phyloP scores from a whole-genome alignment of 2,888 invertebrate genomes.

The Pherbina coryleti region DNA sequence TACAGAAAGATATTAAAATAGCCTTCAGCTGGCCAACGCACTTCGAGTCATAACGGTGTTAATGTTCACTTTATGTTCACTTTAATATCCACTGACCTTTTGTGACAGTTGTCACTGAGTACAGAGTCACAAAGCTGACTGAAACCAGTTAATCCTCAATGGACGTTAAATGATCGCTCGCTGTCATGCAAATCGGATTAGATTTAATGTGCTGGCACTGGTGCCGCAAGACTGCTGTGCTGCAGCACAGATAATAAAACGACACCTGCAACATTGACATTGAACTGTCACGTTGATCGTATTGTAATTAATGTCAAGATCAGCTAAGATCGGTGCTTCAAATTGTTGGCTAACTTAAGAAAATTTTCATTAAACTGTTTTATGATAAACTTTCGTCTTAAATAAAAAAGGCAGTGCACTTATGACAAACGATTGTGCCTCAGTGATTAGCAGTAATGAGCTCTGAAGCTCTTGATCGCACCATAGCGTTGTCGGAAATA shows the following conservation, averaged over 20 bases:
- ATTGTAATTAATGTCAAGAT: conserved; percentile 10
- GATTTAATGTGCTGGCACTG: neutral
- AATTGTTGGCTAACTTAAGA: neutral
- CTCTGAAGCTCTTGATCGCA: too few species aligned
- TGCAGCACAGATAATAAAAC: conserved; percentile 12
- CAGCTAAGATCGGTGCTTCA: neutral
- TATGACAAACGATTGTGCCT: too few species aligned
- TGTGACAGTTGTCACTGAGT: conserved; percentile 47
- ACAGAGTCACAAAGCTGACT: conserved; percentile 44
- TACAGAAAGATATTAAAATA: neutral
- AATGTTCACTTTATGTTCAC: too few species aligned
- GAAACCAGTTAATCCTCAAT: conserved; percentile 17
- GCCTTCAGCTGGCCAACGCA: neutral
- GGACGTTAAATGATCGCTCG: neutral
- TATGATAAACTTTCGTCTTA: neutral
- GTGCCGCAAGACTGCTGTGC: neutral
- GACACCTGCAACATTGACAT: conserved; percentile 43
- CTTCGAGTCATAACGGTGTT: neutral
- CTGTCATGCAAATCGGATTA: conserved; percentile 33
- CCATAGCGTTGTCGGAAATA: too few species aligned
- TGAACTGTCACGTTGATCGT: conserved; percentile 45
- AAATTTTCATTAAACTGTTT: neutral
- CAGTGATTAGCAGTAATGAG: too few species aligned
- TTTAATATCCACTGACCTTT: conserved; percentile 33
- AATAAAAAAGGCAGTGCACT: too few species aligned